Evolutionary conservation across 2,113 vertebrate species (phyloP).

Genomic region (Eudyptes chrysolophus): DNA sequence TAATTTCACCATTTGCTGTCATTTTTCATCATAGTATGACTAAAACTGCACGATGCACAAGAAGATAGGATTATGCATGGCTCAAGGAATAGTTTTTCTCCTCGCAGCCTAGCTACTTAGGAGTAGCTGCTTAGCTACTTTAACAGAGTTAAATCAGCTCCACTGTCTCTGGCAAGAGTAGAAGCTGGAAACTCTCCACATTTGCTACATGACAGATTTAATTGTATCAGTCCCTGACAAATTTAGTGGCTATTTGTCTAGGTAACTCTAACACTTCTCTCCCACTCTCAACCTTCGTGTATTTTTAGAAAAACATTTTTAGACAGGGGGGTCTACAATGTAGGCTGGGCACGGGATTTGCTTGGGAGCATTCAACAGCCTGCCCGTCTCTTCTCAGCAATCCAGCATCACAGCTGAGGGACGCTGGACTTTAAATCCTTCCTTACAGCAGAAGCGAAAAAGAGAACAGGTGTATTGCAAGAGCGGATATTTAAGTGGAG

Average conservation of each 20-base stretch:
- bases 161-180: neutral
- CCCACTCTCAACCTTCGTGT: neutral
- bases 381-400: neutral
- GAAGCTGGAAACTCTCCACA: neutral
- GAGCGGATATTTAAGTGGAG: neutral
- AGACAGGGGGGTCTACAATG: fast-evolving
- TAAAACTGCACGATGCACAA: neutral
- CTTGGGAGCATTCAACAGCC: neutral
- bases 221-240: neutral
- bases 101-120: neutral
- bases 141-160: neutral
- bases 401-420: neutral
- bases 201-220: neutral
- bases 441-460: neutral
- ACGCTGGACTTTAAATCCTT: neutral
- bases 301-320: neutral
- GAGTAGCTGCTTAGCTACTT: neutral
- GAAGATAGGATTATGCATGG: neutral
- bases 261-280: neutral
- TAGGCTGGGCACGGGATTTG: neutral
- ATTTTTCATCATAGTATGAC: neutral
- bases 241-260: neutral
- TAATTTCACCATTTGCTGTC: neutral
- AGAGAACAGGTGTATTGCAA: neutral
- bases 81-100: neutral